A percentile compares a stretch with the other conserved stretches of the same genome.
These are phyloP conservation scores for Trachelipus rathkii DNA, from an alignment of 1,140 invertebrate species.

Conservation along the genomic window DNA sequence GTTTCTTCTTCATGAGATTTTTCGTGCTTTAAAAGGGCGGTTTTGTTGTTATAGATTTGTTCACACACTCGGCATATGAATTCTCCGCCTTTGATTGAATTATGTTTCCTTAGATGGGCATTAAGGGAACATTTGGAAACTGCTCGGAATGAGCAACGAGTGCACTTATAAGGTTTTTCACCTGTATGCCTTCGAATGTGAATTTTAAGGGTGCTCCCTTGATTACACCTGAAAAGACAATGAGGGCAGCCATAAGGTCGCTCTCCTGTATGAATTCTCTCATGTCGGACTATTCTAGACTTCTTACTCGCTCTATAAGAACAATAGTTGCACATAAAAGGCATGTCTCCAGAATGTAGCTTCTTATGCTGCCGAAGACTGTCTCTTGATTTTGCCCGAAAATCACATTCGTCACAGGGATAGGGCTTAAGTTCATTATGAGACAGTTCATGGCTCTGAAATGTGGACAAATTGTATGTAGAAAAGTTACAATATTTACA, in stretches of 20 bases:
- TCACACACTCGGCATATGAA: background rate
- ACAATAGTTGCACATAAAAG: background rate
- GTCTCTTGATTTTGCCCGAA: background rate
- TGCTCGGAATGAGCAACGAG: background rate
- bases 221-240: constrained; percentile 65
- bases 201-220: constrained; percentile 45
- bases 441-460: background rate
- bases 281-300: background rate
- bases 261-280: constrained; percentile 62
- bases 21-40: background rate
- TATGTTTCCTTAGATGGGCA: background rate
- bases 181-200: constrained; percentile 26
- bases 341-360: background rate
- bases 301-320: background rate
- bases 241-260: constrained; percentile 65
- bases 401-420: background rate
- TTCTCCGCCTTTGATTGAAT: background rate
- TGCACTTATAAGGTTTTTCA: constrained; percentile 28
- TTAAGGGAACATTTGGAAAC: constrained; percentile 1
- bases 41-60: background rate
- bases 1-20: background rate
- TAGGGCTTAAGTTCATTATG: background rate
- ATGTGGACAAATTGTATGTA: background rate
- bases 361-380: background rate
- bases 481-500: constrained; percentile 3